Evolutionary conservation across 2,888 invertebrate species (phyloP), one percentile per base, ranked within the genome.

Genomic region (Nomada ferruginata): DNA sequence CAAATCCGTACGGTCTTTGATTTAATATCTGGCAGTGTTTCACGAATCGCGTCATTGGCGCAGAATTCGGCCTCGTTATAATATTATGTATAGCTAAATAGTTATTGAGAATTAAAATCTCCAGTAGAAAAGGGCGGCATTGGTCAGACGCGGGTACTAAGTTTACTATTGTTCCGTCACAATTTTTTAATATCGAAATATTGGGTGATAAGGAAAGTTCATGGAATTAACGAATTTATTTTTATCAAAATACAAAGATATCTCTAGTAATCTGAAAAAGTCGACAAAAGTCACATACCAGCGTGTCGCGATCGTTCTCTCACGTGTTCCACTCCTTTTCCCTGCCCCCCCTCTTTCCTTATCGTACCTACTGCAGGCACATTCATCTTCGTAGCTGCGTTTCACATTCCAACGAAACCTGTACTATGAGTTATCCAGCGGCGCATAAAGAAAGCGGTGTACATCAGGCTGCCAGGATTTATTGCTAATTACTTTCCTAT

Each of bases 401-500:
- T 74, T 65, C 53, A 29, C 66, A 55, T 72, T 65, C 63, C 63
- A 55, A n/a, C 59, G 70, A 59, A 64, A 65, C 52, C 68, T 36
- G 47, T 53, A 1, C 61, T 20, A 70, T 57, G 60, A 71, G 76
- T 59, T 79, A 75, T 63, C 60, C 65, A 63, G 5, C 60, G 36
- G 50, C 60, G 70, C 65, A 66, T 64, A 73, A 87, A 85, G 69
- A 85, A 87, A 87, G 66, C 64, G 71, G 29, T 61, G 73, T 73
- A 74, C 57, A 74, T 76, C 74, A 77, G 59, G 53, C 44, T 61
- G 23, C 20, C 64, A 75, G 64, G 80, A 87, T 87, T 87, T 86
- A 87, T 87, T 86, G 79, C 82, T 87, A 87, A 87, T 87, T 87
- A 87, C 84, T 86, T 87, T 87, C 68, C 88, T 73, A 84, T 84